These are phyloP conservation scores for Masnerella sp. DNA, from an alignment of 2,888 invertebrate species.

Conservation along the genomic window DNA sequence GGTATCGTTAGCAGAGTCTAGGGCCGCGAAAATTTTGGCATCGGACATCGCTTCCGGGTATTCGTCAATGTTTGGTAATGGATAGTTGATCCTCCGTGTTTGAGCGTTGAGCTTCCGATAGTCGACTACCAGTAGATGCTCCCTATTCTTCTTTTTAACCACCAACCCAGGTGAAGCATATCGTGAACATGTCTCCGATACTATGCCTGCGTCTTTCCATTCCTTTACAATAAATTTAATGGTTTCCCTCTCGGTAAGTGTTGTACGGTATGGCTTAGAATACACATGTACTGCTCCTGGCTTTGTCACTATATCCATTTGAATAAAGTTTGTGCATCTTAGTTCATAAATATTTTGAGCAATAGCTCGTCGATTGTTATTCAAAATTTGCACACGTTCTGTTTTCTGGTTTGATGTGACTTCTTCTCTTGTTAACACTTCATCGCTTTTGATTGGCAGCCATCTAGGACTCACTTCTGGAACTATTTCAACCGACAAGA, in stretches of 20 bases:
- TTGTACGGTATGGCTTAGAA: constrained; percentile 26
- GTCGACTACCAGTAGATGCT: background rate
- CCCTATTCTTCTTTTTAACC: constrained; percentile 23
- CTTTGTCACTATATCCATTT: constrained; percentile 10
- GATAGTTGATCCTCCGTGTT: constrained; percentile 3
- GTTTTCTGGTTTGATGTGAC: background rate
- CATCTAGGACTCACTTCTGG: background rate
- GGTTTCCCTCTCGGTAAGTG: constrained; percentile 15
- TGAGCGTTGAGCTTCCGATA: constrained; percentile 6
- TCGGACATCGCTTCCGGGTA: background rate
- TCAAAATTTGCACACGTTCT: background rate
- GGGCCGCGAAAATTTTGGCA: constrained; percentile 1
- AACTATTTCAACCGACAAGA: background rate
- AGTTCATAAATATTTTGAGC: constrained; percentile 17
- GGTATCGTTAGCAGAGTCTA: constrained; percentile 8
- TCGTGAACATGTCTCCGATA: constrained; percentile 23
- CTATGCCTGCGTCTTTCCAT: constrained; percentile 13
- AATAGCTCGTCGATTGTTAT: background rate
- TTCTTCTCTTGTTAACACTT: background rate
- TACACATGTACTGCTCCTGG: constrained; percentile 15
- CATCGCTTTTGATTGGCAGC: background rate
- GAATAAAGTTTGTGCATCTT: constrained; percentile 5
- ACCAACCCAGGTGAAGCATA: constrained; percentile 22
- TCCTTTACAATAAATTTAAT: constrained; percentile 9
- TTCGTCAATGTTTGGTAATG: constrained; percentile 7